These are phyloP conservation scores for Eristalis intricaria DNA, from an alignment of 2,888 invertebrate species.

Conservation along the genomic window DNA sequence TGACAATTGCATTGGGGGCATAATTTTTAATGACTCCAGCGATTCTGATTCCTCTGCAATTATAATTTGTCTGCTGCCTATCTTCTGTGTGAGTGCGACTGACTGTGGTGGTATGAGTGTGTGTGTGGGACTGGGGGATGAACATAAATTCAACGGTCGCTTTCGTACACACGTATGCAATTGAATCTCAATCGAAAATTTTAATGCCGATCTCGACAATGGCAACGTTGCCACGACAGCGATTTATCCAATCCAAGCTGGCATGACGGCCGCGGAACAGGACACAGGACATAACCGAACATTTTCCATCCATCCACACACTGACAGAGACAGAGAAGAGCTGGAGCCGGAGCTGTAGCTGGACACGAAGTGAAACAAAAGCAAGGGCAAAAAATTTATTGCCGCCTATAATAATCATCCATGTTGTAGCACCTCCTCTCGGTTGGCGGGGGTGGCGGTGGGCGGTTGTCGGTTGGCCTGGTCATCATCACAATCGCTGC, in stretches of 20 bases:
- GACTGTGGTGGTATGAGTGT: not conserved
- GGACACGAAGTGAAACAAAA: not conserved
- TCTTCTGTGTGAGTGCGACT: not conserved
- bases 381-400: conserved; percentile 26
- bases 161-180: conserved; percentile 42
- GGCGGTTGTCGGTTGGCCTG: not conserved
- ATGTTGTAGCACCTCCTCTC: conserved; percentile 34
- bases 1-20: conserved; percentile 72
- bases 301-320: conserved; percentile 39
- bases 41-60: conserved; percentile 62
- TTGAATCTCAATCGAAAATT: conserved; percentile 70
- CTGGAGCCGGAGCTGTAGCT: not conserved
- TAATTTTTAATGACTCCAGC: conserved; percentile 72
- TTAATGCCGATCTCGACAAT: conserved; percentile 51
- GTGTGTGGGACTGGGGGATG: not conserved
- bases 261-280: not conserved
- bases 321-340: conserved; percentile 32
- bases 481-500: conserved; percentile 10
- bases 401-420: conserved; percentile 63
- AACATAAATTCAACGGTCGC: conserved; percentile 51
- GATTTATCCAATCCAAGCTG: conserved; percentile 56
- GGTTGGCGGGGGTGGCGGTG: not conserved
- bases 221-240: conserved; percentile 50
- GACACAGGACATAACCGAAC: conserved; percentile 45
- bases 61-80: conserved; percentile 47